A percentile compares a stretch with the other conserved stretches of the same genome.
Evolutionary conservation across 2,888 invertebrate genomes (phyloP).

Genomic region (Ommatoiulus sabulosus): DNA sequence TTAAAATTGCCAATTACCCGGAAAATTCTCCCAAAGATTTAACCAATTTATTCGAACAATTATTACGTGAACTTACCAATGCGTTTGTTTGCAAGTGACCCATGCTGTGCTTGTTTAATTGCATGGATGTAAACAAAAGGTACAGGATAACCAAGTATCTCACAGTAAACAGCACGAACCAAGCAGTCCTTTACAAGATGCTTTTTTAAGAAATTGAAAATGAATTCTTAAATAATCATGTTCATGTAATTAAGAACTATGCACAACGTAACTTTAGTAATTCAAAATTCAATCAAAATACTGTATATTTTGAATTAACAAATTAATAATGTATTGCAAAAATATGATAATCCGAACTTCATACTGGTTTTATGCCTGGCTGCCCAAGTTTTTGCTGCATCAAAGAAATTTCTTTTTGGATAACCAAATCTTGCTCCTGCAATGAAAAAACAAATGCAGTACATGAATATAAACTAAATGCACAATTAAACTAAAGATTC

Average conservation of each 20-base stretch:
- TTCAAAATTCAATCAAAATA: no score
- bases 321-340: neutral
- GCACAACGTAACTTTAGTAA: no score
- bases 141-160: slow-evolving; percentile 66
- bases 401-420: slow-evolving; percentile 10
- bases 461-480: neutral
- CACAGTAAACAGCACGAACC: slow-evolving; percentile 65
- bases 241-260: no score
- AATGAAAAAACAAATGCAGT: no score
- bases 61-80: no score
- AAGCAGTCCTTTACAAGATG: slow-evolving; percentile 64
- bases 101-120: slow-evolving; percentile 66
- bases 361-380: slow-evolving; percentile 47
- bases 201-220: slow-evolving; percentile 60
- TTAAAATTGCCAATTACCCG: no score
- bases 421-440: slow-evolving; percentile 40
- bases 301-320: no score
- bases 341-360: neutral
- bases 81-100: slow-evolving; percentile 64
- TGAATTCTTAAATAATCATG: no score
- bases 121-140: slow-evolving; percentile 66
- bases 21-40: no score
- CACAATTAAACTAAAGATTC: neutral
- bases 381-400: slow-evolving; percentile 39
- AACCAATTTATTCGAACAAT: no score